A percentile compares a stretch with the other conserved stretches of the same genome.
phyloP scores from a whole-genome alignment of 2,797 vertebrate species.

The Lemur catta region DNA sequence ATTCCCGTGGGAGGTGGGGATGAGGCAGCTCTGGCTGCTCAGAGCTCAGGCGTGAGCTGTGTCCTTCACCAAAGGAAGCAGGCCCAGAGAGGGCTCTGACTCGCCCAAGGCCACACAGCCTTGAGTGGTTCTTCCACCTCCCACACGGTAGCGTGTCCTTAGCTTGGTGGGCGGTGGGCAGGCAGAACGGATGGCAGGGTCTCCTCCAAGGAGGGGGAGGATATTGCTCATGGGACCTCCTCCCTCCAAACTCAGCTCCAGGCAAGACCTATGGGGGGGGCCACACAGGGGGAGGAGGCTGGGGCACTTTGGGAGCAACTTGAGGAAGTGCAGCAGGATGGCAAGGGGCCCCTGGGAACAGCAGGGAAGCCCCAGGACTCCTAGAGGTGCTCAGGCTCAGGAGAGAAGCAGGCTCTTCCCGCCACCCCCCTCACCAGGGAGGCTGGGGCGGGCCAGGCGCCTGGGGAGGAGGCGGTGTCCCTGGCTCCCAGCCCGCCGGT shows the following conservation, averaged over 20 bases:
- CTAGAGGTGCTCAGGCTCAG: background rate
- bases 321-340: background rate
- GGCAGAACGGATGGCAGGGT: background rate
- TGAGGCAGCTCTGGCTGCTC: slow-evolving; percentile 6
- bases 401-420: slow-evolving; percentile 16
- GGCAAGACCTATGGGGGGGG: background rate
- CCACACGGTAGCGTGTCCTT: background rate
- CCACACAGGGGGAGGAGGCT: background rate
- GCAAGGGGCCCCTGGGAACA: background rate
- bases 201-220: background rate
- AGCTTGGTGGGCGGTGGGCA: background rate
- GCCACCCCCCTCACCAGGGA: background rate
- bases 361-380: background rate
- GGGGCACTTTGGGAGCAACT: background rate
- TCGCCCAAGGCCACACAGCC: slow-evolving; percentile 24
- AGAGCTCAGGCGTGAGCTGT: background rate
- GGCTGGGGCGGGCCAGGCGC: slow-evolving; percentile 58
- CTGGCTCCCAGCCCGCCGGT: slow-evolving; percentile 70
- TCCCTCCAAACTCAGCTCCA: background rate
- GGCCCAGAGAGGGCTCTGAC: slow-evolving; percentile 49
- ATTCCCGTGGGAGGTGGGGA: background rate
- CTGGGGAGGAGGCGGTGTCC: slow-evolving; percentile 68
- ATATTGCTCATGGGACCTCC: background rate
- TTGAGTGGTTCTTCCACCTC: background rate
- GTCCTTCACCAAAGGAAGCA: slow-evolving; percentile 19